phyloP scores from a whole-genome alignment of 2,888 invertebrate species.

The Clepsis dumicolana region DNA sequence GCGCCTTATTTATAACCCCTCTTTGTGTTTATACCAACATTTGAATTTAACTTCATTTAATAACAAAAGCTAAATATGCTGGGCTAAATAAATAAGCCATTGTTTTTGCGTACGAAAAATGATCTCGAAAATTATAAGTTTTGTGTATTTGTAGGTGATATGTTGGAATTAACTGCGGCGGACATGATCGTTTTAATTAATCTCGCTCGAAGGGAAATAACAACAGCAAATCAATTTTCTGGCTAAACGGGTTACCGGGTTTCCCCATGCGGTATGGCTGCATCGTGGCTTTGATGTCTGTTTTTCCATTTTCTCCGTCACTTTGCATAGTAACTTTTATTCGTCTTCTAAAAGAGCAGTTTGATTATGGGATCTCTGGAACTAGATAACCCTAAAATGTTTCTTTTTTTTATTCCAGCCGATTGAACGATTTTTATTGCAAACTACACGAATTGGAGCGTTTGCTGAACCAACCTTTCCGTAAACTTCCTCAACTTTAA shows the following conservation, averaged over 20 bases:
- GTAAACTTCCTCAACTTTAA: slow-evolving; percentile 39
- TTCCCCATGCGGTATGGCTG: slow-evolving; percentile 56
- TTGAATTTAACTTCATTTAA: slow-evolving; percentile 53
- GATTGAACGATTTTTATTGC: slow-evolving; percentile 19
- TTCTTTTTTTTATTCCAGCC: slow-evolving; percentile 9
- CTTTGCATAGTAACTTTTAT: slow-evolving; percentile 46
- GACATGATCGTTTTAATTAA: slow-evolving; percentile 66
- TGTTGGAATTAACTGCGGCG: slow-evolving; percentile 50
- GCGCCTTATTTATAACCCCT: slow-evolving; percentile 60
- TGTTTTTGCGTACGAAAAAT: background rate
- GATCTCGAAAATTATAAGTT: background rate
- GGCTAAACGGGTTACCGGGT: slow-evolving; percentile 68
- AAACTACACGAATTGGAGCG: slow-evolving; percentile 11
- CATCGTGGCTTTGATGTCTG: slow-evolving; percentile 51
- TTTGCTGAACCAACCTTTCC: background rate
- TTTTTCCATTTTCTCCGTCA: slow-evolving; percentile 47
- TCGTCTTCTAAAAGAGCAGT: slow-evolving; percentile 20
- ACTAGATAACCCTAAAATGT: too few relatives aligned
- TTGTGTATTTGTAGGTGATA: background rate
- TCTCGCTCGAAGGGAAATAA: slow-evolving; percentile 62
- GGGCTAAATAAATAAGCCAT: slow-evolving; percentile 12
- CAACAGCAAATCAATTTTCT: slow-evolving; percentile 75
- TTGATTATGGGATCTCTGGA: background rate
- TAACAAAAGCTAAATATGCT: slow-evolving; percentile 47
- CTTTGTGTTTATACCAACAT: slow-evolving; percentile 58